These are phyloP conservation scores for Phenganax subtilis DNA, from an alignment of 92 coral and sea anemone genomes.

Conservation along the genomic window DNA sequence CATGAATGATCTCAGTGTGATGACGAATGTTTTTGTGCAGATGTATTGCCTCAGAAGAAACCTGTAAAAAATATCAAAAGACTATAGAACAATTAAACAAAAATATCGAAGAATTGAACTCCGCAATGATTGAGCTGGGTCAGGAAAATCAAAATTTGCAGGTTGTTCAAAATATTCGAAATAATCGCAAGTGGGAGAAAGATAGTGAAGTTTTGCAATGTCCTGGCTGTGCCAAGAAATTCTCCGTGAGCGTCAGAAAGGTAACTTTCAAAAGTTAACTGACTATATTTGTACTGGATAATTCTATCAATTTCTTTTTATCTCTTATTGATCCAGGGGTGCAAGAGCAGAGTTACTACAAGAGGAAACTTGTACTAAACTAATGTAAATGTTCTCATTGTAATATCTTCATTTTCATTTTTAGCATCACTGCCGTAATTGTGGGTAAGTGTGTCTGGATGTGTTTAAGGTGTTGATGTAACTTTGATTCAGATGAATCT, in stretches of 20 bases:
- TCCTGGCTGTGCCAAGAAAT: conserved; percentile 74
- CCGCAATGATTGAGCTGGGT: conserved; percentile 93
- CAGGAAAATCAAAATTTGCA: conserved; percentile 94
- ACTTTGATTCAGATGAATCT: background rate
- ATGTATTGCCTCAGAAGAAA: conserved; percentile 76
- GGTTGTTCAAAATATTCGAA: conserved; percentile 77
- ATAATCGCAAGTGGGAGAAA: conserved; percentile 90
- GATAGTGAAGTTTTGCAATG: conserved; percentile 77
- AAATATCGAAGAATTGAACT: conserved; percentile 67
- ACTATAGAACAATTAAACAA: conserved; percentile 58
- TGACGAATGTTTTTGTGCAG: conserved; percentile 38
- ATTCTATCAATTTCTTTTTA: too few species aligned
- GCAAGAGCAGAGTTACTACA: too few species aligned
- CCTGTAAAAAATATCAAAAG: conserved; percentile 63
- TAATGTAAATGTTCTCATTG: too few species aligned
- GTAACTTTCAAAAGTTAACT: conserved; percentile 29
- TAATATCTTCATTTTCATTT: conserved; percentile 32
- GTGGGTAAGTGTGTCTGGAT: conserved; percentile 66
- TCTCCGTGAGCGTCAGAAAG: conserved; percentile 74
- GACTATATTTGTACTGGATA: too few species aligned
- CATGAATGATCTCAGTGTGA: too few species aligned
- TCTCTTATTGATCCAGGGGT: too few species aligned
- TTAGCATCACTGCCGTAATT: conserved; percentile 94
- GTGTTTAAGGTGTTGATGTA: background rate
- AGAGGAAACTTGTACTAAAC: too few species aligned